Evolutionary conservation across 1,140 invertebrate species (phyloP).

Genomic region (Drosophila pruinosa): DNA sequence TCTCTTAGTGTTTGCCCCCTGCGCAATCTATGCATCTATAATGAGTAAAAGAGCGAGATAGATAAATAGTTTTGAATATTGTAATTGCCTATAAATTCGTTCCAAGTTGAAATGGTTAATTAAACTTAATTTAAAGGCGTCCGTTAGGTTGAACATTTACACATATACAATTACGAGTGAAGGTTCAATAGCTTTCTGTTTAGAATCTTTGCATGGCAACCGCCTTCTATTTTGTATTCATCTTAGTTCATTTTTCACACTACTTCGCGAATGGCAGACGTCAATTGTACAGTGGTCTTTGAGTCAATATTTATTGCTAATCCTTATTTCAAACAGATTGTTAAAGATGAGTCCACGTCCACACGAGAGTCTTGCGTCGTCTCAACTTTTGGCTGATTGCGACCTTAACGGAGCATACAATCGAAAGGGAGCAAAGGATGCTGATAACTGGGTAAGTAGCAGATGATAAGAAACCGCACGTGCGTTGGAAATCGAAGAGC

Average conservation of each 20-base stretch:
- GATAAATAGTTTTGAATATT: neutral
- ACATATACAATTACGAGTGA: neutral
- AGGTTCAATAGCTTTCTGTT: too few species aligned
- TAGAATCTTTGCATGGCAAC: slow-evolving; percentile 42
- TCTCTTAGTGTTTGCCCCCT: neutral
- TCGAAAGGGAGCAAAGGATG: slow-evolving; percentile 39
- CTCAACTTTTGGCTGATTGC: slow-evolving; percentile 23
- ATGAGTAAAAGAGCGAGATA: neutral
- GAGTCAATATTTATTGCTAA: neutral
- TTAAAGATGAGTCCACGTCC: slow-evolving; percentile 49
- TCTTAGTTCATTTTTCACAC: slow-evolving; percentile 57
- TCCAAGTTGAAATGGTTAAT: too few species aligned
- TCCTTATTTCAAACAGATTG: slow-evolving; percentile 3
- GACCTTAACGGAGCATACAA: slow-evolving; percentile 33
- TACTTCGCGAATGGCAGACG: slow-evolving; percentile 21
- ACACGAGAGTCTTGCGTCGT: slow-evolving; percentile 28
- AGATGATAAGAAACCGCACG: neutral
- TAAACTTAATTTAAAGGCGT: slow-evolving; percentile 6
- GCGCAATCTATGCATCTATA: neutral
- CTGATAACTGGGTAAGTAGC: slow-evolving; percentile 49
- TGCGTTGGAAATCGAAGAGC: too few species aligned
- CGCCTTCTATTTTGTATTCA: neutral
- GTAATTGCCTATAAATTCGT: neutral
- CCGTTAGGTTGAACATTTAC: neutral
- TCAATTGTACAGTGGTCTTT: neutral